Percentiles rank a stretch among this genome's conserved stretches.
phyloP scores from a whole-genome alignment of 2,888 invertebrate species.

The Agelastica alni region DNA sequence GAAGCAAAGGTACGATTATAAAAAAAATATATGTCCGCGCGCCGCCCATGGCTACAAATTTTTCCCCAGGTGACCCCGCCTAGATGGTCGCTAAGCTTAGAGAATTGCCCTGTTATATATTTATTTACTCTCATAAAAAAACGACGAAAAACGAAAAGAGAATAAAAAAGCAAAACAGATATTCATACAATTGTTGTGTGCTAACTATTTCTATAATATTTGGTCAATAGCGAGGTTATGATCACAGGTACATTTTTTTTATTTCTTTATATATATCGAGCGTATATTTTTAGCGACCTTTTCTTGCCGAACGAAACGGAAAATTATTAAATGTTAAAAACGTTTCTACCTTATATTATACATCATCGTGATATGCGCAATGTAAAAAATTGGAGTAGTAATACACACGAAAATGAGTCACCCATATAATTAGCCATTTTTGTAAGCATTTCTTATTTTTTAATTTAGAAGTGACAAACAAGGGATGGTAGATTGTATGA shows the following conservation, averaged over 20 bases:
- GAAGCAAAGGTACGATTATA: no score
- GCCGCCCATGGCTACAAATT: no score
- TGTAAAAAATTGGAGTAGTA: no score
- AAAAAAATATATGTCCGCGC: no score
- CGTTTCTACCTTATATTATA: not conserved
- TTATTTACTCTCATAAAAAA: no score
- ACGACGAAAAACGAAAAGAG: conserved; percentile 31
- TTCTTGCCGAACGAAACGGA: conserved; percentile 14
- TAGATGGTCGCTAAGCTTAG: conserved; percentile 49
- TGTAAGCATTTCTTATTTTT: no score
- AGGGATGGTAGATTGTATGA: no score
- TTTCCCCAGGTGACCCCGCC: conserved; percentile 16
- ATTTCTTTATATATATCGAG: no score
- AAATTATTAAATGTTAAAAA: not conserved
- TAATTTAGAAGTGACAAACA: no score
- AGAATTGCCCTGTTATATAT: conserved; percentile 55
- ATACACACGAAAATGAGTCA: no score
- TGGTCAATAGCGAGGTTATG: conserved; percentile 54
- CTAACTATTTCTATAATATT: conserved; percentile 48
- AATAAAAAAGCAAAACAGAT: conserved; percentile 37
- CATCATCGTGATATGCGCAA: no score
- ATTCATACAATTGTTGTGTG: conserved; percentile 36
- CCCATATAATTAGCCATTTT: no score
- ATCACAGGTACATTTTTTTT: conserved; percentile 55
- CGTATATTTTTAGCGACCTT: conserved; percentile 18